Percentiles rank a stretch among this genome's conserved stretches.
phyloP scores from a whole-genome alignment of 2,113 vertebrate species.

The Macaca mulatta region DNA sequence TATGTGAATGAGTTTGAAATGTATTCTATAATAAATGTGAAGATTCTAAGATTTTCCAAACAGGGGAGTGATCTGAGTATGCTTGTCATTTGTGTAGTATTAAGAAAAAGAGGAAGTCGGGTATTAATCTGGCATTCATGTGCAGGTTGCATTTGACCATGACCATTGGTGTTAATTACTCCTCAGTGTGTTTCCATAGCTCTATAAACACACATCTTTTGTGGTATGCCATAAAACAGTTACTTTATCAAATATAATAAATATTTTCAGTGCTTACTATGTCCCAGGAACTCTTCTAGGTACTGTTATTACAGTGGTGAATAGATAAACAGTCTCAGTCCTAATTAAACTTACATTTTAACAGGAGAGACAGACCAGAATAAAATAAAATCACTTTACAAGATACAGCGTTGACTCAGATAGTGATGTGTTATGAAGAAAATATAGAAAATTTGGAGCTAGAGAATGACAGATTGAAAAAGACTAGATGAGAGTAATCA shows the following conservation, averaged over 20 bases:
- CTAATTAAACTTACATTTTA: neutral
- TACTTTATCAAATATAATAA: neutral
- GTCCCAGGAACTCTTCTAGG: neutral
- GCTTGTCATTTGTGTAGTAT: neutral
- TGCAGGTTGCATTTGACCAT: neutral
- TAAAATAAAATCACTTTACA: neutral
- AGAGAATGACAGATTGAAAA: neutral
- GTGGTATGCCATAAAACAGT: neutral
- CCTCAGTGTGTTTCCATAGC: neutral
- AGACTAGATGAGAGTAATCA: neutral
- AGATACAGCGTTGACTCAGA: neutral
- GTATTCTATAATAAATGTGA: neutral
- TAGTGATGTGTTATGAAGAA: neutral
- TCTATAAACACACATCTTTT: neutral
- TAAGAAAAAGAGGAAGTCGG: neutral
- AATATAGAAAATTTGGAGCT: neutral
- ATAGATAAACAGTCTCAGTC: neutral
- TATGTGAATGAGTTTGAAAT: neutral
- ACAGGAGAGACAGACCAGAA: neutral
- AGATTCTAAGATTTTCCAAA: neutral
- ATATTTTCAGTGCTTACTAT: neutral
- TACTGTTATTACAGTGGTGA: neutral
- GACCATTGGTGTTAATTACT: neutral
- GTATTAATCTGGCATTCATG: neutral
- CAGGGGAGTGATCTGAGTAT: neutral